Evolutionary conservation across 2,113 vertebrate species (phyloP).

Genomic region (Percopsis transmontana): DNA sequence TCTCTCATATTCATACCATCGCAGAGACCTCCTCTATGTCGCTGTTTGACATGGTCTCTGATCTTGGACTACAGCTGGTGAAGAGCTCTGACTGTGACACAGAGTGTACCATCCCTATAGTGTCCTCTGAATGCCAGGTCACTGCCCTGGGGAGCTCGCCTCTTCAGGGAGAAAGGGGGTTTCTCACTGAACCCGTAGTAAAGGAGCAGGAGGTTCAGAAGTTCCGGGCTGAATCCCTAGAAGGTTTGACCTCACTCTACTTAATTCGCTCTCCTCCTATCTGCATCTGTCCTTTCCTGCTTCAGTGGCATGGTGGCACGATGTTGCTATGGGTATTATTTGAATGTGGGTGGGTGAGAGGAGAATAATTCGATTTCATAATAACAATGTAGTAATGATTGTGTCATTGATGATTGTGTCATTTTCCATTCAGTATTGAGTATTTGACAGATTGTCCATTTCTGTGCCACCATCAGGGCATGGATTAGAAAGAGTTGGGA

Average conservation of each 20-base stretch:
- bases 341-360: slow-evolving; percentile 10
- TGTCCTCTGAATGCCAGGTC: not conserved
- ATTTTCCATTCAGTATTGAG: slow-evolving; percentile 26
- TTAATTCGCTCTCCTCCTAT: not conserved
- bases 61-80: not conserved
- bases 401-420: slow-evolving; percentile 41
- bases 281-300: slow-evolving; percentile 1
- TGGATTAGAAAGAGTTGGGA: too few relatives aligned
- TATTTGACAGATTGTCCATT: too few relatives aligned
- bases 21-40: not conserved
- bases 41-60: not conserved
- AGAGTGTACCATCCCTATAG: not conserved
- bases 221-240: slow-evolving; percentile 16
- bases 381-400: too few relatives aligned
- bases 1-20: not conserved
- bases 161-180: slow-evolving; percentile 1
- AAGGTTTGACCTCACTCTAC: slow-evolving; percentile 44
- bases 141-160: not conserved
- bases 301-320: not conserved
- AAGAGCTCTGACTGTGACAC: not conserved
- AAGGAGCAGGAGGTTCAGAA: slow-evolving; percentile 4
- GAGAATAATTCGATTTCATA: slow-evolving; percentile 41
- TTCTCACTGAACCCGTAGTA: slow-evolving; percentile 7
- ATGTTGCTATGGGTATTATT: slow-evolving; percentile 35
- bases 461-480: too few relatives aligned